Evolutionary conservation across 2,888 invertebrate species (phyloP).

Genomic region (Netelia inedita): DNA sequence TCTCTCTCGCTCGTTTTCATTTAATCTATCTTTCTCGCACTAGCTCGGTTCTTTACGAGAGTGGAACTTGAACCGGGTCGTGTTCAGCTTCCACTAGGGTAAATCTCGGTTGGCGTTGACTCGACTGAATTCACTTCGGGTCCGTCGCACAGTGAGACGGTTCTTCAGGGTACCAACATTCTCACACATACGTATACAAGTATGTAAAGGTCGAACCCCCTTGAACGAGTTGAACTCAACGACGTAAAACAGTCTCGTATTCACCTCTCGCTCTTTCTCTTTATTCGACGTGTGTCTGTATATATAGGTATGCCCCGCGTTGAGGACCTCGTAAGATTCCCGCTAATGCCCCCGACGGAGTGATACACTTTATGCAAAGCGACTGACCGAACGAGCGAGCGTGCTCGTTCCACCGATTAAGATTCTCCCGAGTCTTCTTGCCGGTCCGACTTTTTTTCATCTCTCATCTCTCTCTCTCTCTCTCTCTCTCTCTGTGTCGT

Average conservation of each 20-base stretch:
- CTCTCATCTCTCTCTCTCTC: too few species aligned
- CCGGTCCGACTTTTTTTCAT: conserved; percentile 31
- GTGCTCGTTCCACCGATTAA: conserved; percentile 76
- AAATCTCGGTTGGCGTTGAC: conserved; percentile 50
- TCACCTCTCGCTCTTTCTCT: conserved; percentile 18
- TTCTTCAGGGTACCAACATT: conserved; percentile 38
- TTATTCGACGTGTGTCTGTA: conserved; percentile 36
- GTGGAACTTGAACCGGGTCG: conserved; percentile 63
- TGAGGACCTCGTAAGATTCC: conserved; percentile 41
- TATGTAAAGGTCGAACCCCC: conserved; percentile 19
- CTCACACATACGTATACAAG: not conserved
- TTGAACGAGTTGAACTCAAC: conserved; percentile 31
- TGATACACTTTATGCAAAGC: conserved; percentile 78
- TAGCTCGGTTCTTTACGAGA: conserved; percentile 24
- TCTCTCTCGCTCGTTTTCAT: not conserved
- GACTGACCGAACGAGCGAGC: conserved; percentile 66
- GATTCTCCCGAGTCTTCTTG: conserved; percentile 68
- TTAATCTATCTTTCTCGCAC: not conserved
- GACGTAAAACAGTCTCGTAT: conserved; percentile 41
- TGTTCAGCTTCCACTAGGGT: conserved; percentile 54
- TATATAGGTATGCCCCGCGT: not conserved
- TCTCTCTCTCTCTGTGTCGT: not conserved
- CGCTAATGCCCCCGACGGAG: conserved; percentile 69
- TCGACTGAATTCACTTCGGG: conserved; percentile 23
- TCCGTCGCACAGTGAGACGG: conserved; percentile 24